Base-by-base conservation (phyloP, 2,797 vertebrate species). In the Lophius americanus region DNA sequence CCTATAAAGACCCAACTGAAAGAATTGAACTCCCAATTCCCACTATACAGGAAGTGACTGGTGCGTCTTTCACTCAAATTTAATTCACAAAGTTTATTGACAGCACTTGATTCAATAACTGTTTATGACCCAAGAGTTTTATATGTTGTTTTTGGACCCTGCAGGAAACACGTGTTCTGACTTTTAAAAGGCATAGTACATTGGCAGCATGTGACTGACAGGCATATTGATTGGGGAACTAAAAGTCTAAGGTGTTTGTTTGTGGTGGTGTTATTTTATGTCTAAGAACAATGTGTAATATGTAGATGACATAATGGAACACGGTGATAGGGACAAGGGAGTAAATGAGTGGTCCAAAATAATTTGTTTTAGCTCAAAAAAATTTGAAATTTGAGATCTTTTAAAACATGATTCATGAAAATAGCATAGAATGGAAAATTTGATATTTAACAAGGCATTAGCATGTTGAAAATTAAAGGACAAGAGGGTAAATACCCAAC, bases 121-220 rank as follows among this genome's bases (percentile, higher is more conserved):
- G 56, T 89, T 89, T 85, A 89, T 81, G 83, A 79, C 64, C 42
- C 39, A 1, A 39, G 56, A 54, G 66, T 76, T 90, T 84, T 89
- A 88, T 81, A 68, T 81, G 82, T 89, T 87, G 78, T 84, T 92
- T 87, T 76, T 86, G 75, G 78, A 83, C 66, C 46, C 0, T 4
- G 72, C 56, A 80, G 73, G 68, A 86, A 83, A 70, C 73, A 62
- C 65, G 57, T 63, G 80, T 75, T 72, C 50, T 75, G 63, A 81
- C 78, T 78, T 57, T 68, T 79, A 65, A 77, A 73, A 73, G 76
- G 52, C 53, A 41, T 33, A 53, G 60, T 51, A 80, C 53, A 52
- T 49, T 56, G 63, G 70, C 73, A 81, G 70, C 73, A 84, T 61
- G 64, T 82, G 81, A 87, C 80, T 11, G 14, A 60, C 52, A 69